Conservation (phyloP, 2,113 vertebrate genomes). For the Barbus barbus region DNA sequence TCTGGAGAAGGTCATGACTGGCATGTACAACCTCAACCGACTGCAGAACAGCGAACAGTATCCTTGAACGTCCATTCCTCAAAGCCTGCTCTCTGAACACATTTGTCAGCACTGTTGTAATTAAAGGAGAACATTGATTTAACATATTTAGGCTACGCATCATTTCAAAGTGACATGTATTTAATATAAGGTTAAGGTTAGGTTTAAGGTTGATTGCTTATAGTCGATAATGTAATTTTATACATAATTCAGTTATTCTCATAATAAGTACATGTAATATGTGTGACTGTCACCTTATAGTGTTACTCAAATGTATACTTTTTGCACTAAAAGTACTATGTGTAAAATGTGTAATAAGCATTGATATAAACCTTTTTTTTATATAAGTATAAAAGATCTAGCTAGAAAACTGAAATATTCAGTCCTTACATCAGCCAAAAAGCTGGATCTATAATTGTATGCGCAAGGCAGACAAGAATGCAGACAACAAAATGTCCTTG, state of each 20-base stretch:
- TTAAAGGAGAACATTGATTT: neutral
- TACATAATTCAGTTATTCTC: too few species aligned
- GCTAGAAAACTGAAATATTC: neutral
- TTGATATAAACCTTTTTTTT: neutral
- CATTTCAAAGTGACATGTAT: neutral
- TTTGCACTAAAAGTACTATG: neutral
- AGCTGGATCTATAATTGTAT: constrained; percentile 95
- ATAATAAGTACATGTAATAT: too few species aligned
- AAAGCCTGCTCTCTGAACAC: neutral
- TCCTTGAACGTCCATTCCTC: constrained; percentile 83
- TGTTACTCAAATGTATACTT: too few species aligned
- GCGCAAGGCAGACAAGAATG: constrained; percentile 91
- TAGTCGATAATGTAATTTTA: too few species aligned
- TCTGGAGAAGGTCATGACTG: constrained; percentile 83
- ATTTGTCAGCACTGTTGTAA: neutral
- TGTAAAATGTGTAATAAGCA: neutral
- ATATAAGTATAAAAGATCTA: too few species aligned
- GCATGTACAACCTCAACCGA: constrained; percentile 80
- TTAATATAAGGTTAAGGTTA: neutral
- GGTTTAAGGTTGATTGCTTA: too few species aligned
- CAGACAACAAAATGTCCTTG: constrained; percentile 92
- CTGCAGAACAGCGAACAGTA: constrained; percentile 91
- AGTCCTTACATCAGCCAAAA: constrained; percentile 76
- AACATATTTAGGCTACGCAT: neutral
- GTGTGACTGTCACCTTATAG: too few species aligned